These are phyloP conservation scores for Camponotus floridanus DNA, from an alignment of 1,140 invertebrate species.

Conservation along the genomic window DNA sequence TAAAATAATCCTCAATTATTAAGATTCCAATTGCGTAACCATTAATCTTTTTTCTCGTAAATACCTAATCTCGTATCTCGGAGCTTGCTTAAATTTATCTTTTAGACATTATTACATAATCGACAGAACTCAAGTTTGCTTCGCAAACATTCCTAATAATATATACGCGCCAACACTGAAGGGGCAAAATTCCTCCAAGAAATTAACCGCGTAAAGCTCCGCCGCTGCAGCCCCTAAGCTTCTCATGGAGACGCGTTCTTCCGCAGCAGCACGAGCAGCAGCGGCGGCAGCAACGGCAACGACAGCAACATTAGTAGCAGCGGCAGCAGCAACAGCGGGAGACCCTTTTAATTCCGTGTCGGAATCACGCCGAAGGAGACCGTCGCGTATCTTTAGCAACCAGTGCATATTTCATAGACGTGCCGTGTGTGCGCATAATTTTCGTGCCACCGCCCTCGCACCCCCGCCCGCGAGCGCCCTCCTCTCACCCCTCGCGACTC, in stretches of 20 bases:
- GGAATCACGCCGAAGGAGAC: conserved; percentile 47
- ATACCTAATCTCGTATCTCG: neutral
- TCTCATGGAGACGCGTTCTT: conserved; percentile 38
- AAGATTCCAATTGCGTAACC: neutral
- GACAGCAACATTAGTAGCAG: neutral
- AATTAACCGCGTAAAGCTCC: conserved; percentile 51
- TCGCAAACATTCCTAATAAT: conserved; percentile 20
- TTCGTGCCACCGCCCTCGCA: conserved; percentile 51
- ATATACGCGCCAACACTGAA: neutral
- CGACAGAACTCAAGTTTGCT: neutral
- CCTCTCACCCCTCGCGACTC: conserved; percentile 3
- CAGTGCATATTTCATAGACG: conserved; percentile 76
- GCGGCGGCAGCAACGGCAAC: neutral
- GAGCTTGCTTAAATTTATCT: neutral
- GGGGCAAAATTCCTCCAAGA: conserved; percentile 27
- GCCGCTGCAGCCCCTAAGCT: conserved; percentile 36
- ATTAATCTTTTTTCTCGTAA: neutral
- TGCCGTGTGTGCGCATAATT: conserved; percentile 81
- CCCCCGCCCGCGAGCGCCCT: conserved; percentile 1
- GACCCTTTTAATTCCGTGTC: conserved; percentile 51
- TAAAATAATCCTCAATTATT: neutral
- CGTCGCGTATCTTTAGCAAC: conserved; percentile 57
- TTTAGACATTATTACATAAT: conserved; percentile 1
- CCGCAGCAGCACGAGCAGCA: neutral
- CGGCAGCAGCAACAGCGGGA: neutral